phyloP scores from a whole-genome alignment of 1,140 invertebrate species.

The Capitella teleta region DNA sequence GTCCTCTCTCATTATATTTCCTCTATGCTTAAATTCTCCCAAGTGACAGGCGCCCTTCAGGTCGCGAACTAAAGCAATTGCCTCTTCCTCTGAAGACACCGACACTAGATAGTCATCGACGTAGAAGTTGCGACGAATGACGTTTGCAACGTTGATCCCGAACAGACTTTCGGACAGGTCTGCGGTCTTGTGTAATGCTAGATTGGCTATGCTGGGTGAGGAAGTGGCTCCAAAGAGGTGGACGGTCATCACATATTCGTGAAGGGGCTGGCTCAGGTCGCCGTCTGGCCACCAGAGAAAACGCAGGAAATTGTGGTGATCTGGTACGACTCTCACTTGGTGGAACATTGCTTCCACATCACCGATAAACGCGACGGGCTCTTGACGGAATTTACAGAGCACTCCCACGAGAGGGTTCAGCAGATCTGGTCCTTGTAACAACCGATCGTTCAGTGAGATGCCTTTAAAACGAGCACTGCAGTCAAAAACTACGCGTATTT shows the following conservation, averaged over 20 bases:
- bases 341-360: neutral
- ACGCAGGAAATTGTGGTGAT: neutral
- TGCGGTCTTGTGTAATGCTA: neutral
- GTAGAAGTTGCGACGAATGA: neutral
- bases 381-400: neutral
- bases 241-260: neutral
- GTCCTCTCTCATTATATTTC: too few species aligned
- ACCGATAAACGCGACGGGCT: neutral
- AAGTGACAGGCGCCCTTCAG: too few species aligned
- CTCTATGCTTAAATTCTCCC: too few species aligned
- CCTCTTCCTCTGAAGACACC: too few species aligned
- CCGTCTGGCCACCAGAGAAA: neutral
- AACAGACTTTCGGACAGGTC: neutral
- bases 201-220: neutral
- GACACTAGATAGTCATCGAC: neutral
- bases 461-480: neutral
- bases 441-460: neutral
- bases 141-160: neutral
- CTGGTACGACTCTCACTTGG: neutral
- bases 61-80: too few species aligned
- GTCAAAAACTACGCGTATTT: neutral
- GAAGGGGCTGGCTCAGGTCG: too few species aligned
- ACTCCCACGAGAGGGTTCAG: neutral
- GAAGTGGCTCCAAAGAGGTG: neutral
- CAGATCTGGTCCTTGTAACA: slow-evolving; percentile 2